These are phyloP conservation scores for Petrolisthes cinctipes DNA, from an alignment of 2,888 invertebrate species.

Conservation along the genomic window DNA sequence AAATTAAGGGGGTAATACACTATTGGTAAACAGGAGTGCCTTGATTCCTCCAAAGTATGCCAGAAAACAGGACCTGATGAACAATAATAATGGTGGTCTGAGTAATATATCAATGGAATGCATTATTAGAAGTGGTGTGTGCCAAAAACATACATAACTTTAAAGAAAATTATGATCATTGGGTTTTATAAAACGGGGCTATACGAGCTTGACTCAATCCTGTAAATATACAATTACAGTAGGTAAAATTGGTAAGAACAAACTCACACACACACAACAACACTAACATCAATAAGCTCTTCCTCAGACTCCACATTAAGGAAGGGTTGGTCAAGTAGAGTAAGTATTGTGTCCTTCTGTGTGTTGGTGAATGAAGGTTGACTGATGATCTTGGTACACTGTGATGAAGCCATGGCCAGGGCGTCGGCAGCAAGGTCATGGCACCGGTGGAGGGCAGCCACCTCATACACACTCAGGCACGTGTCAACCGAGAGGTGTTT, in stretches of 20 bases:
- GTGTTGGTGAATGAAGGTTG: slow-evolving; percentile 43
- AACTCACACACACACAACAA: not conserved
- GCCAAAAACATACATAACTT: too few species aligned
- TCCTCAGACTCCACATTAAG: slow-evolving; percentile 55
- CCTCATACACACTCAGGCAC: slow-evolving; percentile 46
- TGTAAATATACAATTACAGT: too few species aligned
- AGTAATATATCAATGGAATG: too few species aligned
- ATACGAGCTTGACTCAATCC: too few species aligned
- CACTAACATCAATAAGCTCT: slow-evolving; percentile 49
- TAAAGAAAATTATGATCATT: too few species aligned
- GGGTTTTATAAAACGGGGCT: too few species aligned
- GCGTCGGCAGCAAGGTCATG: slow-evolving; percentile 46
- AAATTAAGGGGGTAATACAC: too few species aligned
- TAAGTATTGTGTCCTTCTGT: slow-evolving; percentile 46
- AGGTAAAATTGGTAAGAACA: too few species aligned
- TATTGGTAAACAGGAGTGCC: not conserved
- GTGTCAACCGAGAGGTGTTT: slow-evolving; percentile 32
- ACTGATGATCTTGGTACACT: slow-evolving; percentile 43
- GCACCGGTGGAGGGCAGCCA: slow-evolving; percentile 51
- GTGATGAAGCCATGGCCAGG: slow-evolving; percentile 31
- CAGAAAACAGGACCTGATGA: not conserved
- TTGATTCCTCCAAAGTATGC: not conserved
- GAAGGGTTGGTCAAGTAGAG: slow-evolving; percentile 43
- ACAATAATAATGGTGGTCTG: not conserved
- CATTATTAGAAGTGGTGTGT: too few species aligned